Evolutionary conservation across 2,888 invertebrate genomes (phyloP).

Genomic region (Troilus luridus): DNA sequence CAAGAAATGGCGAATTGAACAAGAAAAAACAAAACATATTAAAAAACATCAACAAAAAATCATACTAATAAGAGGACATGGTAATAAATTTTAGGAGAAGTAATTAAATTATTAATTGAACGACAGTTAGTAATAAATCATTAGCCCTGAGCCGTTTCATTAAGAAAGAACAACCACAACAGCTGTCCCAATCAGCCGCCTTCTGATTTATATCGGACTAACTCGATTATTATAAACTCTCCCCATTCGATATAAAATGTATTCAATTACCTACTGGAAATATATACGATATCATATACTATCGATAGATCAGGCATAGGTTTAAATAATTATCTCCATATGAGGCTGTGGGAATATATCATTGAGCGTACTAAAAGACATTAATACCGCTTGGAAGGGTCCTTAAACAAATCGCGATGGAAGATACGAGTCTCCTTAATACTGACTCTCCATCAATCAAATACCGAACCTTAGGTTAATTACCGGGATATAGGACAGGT

Average conservation of each 20-base stretch:
- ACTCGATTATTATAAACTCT: slow-evolving; percentile 30
- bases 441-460: background rate
- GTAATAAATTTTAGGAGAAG: background rate
- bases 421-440: background rate
- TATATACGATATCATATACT: background rate
- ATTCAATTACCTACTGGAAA: background rate
- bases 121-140: slow-evolving; percentile 5
- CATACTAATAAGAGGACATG: background rate
- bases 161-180: slow-evolving; percentile 32
- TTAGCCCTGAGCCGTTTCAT: slow-evolving; percentile 22
- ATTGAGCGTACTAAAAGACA: background rate
- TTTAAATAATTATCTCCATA: slow-evolving; percentile 44
- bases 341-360: background rate
- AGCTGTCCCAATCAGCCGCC: slow-evolving; percentile 1
- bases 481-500: background rate
- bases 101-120: slow-evolving; percentile 36
- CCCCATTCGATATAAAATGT: slow-evolving; percentile 28
- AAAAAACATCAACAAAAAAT: background rate
- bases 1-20: background rate
- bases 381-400: slow-evolving; percentile 3
- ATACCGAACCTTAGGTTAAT: background rate
- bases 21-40: background rate
- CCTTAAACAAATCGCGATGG: background rate
- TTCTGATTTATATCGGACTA: background rate
- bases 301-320: background rate